A percentile compares a stretch with the other conserved stretches of the same genome.
Conservation (phyloP, 92 coral and sea anemone species). For the Montipora capitata region DNA sequence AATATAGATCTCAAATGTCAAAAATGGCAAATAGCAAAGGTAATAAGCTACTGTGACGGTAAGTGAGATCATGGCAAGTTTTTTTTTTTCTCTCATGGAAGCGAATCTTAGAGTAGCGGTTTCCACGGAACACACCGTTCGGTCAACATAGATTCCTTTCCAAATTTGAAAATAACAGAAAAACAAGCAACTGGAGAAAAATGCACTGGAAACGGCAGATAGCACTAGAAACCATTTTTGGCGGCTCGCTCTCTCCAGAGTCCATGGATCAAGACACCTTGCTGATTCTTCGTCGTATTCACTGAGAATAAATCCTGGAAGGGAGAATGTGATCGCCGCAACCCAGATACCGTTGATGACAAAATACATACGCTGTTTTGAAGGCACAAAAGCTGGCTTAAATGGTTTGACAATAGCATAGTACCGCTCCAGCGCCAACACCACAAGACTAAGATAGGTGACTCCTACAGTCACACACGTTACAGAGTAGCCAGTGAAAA, state of each 20-base stretch:
- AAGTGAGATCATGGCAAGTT: conserved; percentile 29
- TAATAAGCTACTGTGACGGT: conserved; percentile 47
- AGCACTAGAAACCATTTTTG: not conserved
- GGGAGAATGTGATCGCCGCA: not conserved
- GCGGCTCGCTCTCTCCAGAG: conserved; percentile 19
- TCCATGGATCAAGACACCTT: conserved; percentile 57
- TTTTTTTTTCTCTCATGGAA: conserved; percentile 22
- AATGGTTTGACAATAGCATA: conserved; percentile 55
- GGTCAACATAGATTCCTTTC: conserved; percentile 24
- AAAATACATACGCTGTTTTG: not conserved
- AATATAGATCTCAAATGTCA: conserved; percentile 34
- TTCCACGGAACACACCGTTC: conserved; percentile 28
- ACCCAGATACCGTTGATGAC: conserved; percentile 24
- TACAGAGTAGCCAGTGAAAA: conserved; percentile 45
- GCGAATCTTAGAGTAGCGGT: not conserved
- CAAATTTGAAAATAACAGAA: conserved; percentile 41
- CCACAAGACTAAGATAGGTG: conserved; percentile 39
- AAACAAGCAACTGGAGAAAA: conserved; percentile 16
- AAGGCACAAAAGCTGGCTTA: not conserved
- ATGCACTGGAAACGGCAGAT: not conserved
- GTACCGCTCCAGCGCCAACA: conserved; percentile 50
- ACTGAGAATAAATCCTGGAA: conserved; percentile 38
- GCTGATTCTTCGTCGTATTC: conserved; percentile 28
- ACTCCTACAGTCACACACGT: conserved; percentile 45
- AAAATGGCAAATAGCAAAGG: conserved; percentile 44